Evolutionary conservation across 2,888 invertebrate genomes (phyloP).

Genomic region (Pammene fasciana): DNA sequence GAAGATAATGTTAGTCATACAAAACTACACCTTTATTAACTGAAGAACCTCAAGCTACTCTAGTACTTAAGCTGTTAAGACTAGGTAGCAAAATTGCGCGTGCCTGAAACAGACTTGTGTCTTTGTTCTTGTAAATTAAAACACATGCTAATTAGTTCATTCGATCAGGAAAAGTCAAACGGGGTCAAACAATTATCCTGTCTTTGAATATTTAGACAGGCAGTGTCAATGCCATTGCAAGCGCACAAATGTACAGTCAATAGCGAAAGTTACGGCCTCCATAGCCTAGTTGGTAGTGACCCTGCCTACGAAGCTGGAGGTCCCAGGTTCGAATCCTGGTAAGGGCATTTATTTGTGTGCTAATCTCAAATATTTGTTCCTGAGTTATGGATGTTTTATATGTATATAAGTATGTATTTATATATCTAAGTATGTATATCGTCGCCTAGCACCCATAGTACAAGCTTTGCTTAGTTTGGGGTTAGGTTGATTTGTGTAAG

Average conservation of each 20-base stretch:
- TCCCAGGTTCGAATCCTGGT: no score
- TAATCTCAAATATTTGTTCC: no score
- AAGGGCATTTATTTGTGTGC: no score
- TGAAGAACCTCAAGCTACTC: neutral
- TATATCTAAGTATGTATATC: no score
- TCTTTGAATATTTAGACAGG: neutral
- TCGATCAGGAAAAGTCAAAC: slow-evolving; percentile 9
- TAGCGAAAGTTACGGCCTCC: neutral
- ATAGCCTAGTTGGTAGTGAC: no score
- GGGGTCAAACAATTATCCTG: neutral
- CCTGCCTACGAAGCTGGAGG: no score
- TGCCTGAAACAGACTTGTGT: neutral
- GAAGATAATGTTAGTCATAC: neutral
- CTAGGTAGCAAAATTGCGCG: neutral
- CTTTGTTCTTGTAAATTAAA: neutral
- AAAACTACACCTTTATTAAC: neutral
- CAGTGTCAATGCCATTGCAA: neutral
- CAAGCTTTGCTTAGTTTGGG: no score
- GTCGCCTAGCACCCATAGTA: no score
- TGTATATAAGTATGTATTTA: no score
- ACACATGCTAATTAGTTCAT: slow-evolving; percentile 4
- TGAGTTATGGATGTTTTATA: no score
- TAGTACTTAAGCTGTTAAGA: neutral
- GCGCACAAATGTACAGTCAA: neutral
- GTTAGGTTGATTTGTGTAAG: no score